These are phyloP conservation scores for Micrastur ruficollis DNA, from an alignment of 2,797 vertebrate species.

Conservation along the genomic window DNA sequence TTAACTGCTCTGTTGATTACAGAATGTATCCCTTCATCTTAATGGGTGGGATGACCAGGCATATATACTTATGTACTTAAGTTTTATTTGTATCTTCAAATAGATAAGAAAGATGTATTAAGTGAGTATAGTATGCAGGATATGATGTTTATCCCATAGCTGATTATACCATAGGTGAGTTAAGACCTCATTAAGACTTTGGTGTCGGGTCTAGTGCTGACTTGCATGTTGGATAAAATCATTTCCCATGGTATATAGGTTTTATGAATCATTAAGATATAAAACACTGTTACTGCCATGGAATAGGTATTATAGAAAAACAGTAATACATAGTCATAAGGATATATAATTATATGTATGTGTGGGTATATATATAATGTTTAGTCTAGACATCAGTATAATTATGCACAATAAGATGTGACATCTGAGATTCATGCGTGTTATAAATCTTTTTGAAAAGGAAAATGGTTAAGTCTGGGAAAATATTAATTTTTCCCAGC, in stretches of 20 bases:
- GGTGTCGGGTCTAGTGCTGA: slow-evolving; percentile 61
- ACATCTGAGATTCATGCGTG: slow-evolving; percentile 63
- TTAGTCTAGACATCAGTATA: slow-evolving; percentile 68
- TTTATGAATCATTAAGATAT: slow-evolving; percentile 66
- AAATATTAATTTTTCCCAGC: slow-evolving; percentile 52
- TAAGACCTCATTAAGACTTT: slow-evolving; percentile 62
- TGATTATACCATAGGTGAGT: slow-evolving; percentile 57
- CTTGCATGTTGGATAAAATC: slow-evolving; percentile 64
- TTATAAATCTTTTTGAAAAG: slow-evolving; percentile 61
- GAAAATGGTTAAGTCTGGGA: slow-evolving; percentile 58
- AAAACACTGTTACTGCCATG: slow-evolving; percentile 9
- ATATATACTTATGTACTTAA: slow-evolving; percentile 7
- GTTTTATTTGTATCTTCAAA: slow-evolving; percentile 45
- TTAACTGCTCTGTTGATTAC: slow-evolving; percentile 47
- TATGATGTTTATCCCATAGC: slow-evolving; percentile 56
- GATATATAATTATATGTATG: slow-evolving; percentile 62
- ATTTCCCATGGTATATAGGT: slow-evolving; percentile 62
- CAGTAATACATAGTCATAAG: slow-evolving; percentile 66
- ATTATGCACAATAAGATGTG: slow-evolving; percentile 69
- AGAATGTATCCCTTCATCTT: slow-evolving; percentile 55
- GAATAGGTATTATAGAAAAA: slow-evolving; percentile 53
- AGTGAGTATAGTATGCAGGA: slow-evolving; percentile 27
- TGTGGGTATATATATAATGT: slow-evolving; percentile 66
- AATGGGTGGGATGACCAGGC: slow-evolving; percentile 64
- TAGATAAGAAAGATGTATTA: slow-evolving; percentile 57